A percentile compares a stretch with the other conserved stretches of the same genome.
These are phyloP conservation scores for Sminthurinus aureus DNA, from an alignment of 2,888 invertebrate species.

Conservation along the genomic window DNA sequence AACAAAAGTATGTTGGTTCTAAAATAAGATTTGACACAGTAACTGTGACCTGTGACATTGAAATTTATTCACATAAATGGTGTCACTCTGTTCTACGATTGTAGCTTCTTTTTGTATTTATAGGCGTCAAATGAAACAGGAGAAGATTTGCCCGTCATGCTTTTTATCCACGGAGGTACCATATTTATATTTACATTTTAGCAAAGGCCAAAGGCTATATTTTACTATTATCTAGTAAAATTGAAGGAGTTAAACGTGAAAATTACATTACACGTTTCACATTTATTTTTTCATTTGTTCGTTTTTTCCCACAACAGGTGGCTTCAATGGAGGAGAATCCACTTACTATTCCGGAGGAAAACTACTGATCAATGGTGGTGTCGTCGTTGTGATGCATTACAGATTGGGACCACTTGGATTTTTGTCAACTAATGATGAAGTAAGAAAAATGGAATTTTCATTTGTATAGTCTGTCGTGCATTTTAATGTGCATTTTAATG, in stretches of 20 bases:
- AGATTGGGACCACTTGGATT: conserved; percentile 41
- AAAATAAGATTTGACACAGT: background rate
- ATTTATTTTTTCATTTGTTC: no score
- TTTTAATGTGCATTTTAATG: no score
- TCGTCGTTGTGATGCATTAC: conserved; percentile 43
- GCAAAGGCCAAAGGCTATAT: no score
- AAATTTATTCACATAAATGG: background rate
- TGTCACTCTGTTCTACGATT: background rate
- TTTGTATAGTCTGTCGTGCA: no score
- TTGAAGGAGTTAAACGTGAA: no score
- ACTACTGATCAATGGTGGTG: conserved; percentile 27
- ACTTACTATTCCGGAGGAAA: conserved; percentile 38
- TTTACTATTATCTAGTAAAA: no score
- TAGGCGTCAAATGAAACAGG: conserved; percentile 30
- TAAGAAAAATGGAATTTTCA: no score
- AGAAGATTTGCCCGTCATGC: conserved; percentile 39
- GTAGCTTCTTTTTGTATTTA: background rate
- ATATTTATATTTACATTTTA: no score
- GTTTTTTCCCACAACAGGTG: conserved; percentile 21
- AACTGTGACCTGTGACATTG: background rate
- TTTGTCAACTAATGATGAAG: no score
- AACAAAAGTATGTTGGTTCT: conserved; percentile 14
- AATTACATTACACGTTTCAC: no score
- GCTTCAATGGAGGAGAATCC: conserved; percentile 37
- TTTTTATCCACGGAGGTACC: conserved; percentile 40